phyloP scores from a whole-genome alignment of 2,888 invertebrate species.

The Ernsta delagoae region DNA sequence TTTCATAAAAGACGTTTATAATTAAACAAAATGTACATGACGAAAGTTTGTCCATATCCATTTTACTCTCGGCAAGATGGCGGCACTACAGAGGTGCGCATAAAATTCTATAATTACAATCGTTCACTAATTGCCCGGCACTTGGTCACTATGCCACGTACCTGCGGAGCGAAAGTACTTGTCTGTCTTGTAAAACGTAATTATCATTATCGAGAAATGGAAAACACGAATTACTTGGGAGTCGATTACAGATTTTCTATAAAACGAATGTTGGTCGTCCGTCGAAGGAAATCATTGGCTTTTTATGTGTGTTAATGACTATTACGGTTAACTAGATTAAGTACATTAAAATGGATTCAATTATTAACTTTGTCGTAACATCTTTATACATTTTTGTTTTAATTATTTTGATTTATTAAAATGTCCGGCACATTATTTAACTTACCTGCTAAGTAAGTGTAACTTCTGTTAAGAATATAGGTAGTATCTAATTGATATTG shows the following conservation, averaged over 20 bases:
- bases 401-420: no score
- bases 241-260: constrained; percentile 29
- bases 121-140: constrained; percentile 53
- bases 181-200: constrained; percentile 42
- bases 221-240: constrained; percentile 33
- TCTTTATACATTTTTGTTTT: background rate
- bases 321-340: background rate
- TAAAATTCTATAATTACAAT: constrained; percentile 56
- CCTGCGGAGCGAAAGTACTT: constrained; percentile 47
- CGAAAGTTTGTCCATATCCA: background rate
- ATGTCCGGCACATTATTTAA: no score
- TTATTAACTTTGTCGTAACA: background rate
- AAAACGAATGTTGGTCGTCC: constrained; percentile 1
- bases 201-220: constrained; percentile 42
- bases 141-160: constrained; percentile 56
- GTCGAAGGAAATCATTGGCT: background rate
- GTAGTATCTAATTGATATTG: background rate
- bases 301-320: background rate
- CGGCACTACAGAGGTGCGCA: constrained; percentile 32
- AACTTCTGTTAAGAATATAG: no score
- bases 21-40: constrained; percentile 2
- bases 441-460: no score
- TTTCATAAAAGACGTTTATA: background rate
- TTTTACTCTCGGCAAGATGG: constrained; percentile 9
- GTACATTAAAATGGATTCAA: background rate